These are phyloP conservation scores for Excalfactoria chinensis DNA, from an alignment of 2,113 vertebrate genomes.

Conservation along the genomic window DNA sequence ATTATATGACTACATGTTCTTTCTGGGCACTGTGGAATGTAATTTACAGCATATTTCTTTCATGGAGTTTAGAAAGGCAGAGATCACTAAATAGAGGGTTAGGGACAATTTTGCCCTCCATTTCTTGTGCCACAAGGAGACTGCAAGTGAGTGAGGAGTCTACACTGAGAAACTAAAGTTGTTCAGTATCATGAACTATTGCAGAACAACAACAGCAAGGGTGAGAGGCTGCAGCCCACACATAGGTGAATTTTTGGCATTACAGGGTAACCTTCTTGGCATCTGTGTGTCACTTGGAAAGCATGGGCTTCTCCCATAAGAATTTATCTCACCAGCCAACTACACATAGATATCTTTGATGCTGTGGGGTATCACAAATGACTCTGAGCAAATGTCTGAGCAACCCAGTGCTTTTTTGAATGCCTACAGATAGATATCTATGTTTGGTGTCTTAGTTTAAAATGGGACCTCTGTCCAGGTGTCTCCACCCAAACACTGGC, in stretches of 20 bases:
- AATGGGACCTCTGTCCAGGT: neutral
- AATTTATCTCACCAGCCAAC: neutral
- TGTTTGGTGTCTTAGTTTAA: neutral
- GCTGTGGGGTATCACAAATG: neutral
- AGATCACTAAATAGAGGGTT: neutral
- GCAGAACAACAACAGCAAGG: neutral
- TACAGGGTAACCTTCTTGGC: neutral
- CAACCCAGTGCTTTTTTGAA: neutral
- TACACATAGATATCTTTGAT: neutral
- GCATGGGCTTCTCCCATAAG: neutral
- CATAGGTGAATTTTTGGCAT: neutral
- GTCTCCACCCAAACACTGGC: neutral
- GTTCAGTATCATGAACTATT: neutral
- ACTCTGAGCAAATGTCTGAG: neutral
- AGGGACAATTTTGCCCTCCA: neutral
- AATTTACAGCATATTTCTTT: conserved; percentile 12
- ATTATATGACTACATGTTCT: neutral
- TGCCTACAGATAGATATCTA: neutral
- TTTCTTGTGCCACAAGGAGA: neutral
- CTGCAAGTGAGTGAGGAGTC: neutral
- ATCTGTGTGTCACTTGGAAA: neutral
- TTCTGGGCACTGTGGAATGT: neutral
- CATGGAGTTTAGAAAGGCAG: neutral
- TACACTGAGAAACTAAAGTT: neutral
- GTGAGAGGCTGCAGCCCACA: neutral